These are phyloP conservation scores for Boloria selene DNA, from an alignment of 2,888 invertebrate genomes.

Conservation along the genomic window DNA sequence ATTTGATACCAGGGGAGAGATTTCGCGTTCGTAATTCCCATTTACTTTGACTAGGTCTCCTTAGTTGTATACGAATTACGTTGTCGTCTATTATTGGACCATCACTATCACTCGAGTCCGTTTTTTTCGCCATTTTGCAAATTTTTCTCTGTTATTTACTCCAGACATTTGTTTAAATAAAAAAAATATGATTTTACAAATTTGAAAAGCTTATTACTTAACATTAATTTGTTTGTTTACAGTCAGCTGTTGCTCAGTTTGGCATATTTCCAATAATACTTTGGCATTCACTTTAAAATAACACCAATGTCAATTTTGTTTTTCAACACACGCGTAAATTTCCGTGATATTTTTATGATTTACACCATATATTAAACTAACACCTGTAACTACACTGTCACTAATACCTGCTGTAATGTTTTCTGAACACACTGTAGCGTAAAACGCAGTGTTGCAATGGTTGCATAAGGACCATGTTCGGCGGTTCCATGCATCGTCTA, in stretches of 20 bases:
- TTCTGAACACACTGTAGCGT: constrained; percentile 58
- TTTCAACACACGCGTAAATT: constrained; percentile 56
- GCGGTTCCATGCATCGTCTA: constrained; percentile 60
- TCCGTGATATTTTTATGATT: constrained; percentile 23
- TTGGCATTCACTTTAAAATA: constrained; percentile 74
- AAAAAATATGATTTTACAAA: constrained; percentile 44
- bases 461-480: constrained; percentile 42
- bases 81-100: constrained; percentile 78
- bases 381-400: constrained; percentile 48
- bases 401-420: constrained; percentile 61
- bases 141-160: constrained; percentile 45
- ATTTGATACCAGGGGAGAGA: constrained; percentile 81
- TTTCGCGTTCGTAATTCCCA: constrained; percentile 85
- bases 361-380: constrained; percentile 29
- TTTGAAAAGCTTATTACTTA: constrained; percentile 52
- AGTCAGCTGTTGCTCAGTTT: constrained; percentile 75
- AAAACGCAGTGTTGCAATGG: constrained; percentile 51
- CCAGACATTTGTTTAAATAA: constrained; percentile 44
- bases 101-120: constrained; percentile 68
- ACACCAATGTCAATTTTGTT: constrained; percentile 80
- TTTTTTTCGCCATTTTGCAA: constrained; percentile 63
- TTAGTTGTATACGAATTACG: constrained; percentile 83
- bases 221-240: constrained; percentile 77
- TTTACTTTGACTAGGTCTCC: constrained; percentile 83
- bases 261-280: constrained; percentile 68